Percentiles rank a stretch among this genome's conserved stretches.
Conservation (phyloP, 2,113 vertebrate genomes). For the Struthidea cinerea region DNA sequence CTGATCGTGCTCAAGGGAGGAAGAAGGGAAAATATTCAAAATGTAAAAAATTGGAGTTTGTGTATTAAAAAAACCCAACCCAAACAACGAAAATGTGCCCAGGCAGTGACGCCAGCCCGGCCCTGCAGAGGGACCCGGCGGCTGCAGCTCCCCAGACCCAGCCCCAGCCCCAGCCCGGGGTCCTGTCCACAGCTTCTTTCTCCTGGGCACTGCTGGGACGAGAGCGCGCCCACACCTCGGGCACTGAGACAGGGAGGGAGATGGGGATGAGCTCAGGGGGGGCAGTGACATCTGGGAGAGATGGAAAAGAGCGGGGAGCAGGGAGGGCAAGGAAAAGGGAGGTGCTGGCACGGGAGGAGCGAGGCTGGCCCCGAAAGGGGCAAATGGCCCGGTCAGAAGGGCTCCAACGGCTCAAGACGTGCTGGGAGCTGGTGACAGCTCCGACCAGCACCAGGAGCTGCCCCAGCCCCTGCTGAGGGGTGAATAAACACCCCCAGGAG, state of each 20-base stretch:
- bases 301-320: rapidly evolving
- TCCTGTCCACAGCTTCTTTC: neutral
- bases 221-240: rapidly evolving
- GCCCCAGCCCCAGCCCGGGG: rapidly evolving
- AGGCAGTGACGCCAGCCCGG: neutral
- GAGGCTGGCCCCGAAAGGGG: neutral
- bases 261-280: neutral
- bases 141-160: neutral
- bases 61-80: neutral
- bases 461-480: rapidly evolving
- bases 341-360: neutral
- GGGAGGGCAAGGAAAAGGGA: neutral
- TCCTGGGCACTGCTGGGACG: rapidly evolving
- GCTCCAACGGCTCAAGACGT: rapidly evolving
- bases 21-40: neutral
- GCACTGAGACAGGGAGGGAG: neutral
- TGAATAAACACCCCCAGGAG: rapidly evolving
- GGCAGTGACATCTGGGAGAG: neutral
- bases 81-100: neutral
- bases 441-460: neutral
- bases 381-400: rapidly evolving
- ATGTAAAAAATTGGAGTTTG: neutral
- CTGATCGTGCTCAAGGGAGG: neutral
- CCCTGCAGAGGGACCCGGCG: rapidly evolving
- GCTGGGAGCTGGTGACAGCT: neutral